Evolutionary conservation across 2,113 vertebrate species (phyloP).

Genomic region (Odobenus rosmarus): DNA sequence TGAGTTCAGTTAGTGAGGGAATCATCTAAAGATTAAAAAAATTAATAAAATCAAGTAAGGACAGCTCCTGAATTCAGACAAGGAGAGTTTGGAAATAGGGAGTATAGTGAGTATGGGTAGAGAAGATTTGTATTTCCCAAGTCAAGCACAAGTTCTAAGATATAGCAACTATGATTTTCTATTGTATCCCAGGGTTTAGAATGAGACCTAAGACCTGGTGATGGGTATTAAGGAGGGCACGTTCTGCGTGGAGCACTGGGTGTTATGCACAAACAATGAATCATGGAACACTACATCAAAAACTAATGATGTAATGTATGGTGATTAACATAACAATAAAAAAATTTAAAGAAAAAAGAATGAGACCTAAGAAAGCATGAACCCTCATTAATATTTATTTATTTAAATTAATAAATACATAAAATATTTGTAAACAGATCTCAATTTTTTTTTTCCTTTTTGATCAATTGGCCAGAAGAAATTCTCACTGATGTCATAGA

Average conservation of each 20-base stretch:
- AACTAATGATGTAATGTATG: too few species aligned
- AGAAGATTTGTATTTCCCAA: not conserved
- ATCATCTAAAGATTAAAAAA: not conserved
- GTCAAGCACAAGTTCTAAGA: not conserved
- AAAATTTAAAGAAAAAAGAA: not conserved
- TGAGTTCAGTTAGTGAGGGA: not conserved
- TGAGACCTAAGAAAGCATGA: not conserved
- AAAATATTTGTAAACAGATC: not conserved
- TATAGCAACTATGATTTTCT: not conserved
- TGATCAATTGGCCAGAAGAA: not conserved
- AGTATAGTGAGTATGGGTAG: not conserved
- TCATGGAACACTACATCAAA: too few species aligned
- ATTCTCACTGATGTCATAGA: not conserved
- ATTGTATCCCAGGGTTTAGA: not conserved
- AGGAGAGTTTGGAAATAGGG: not conserved
- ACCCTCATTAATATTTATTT: not conserved
- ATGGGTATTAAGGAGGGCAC: too few species aligned
- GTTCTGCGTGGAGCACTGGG: too few species aligned
- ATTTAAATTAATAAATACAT: not conserved
- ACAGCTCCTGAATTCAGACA: not conserved
- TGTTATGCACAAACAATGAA: too few species aligned
- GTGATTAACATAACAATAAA: too few species aligned
- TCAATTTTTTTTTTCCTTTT: not conserved
- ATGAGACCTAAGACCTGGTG: not conserved
- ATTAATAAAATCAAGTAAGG: not conserved